Conservation (phyloP, 2,888 invertebrate genomes). For the Dasypolia templi region DNA sequence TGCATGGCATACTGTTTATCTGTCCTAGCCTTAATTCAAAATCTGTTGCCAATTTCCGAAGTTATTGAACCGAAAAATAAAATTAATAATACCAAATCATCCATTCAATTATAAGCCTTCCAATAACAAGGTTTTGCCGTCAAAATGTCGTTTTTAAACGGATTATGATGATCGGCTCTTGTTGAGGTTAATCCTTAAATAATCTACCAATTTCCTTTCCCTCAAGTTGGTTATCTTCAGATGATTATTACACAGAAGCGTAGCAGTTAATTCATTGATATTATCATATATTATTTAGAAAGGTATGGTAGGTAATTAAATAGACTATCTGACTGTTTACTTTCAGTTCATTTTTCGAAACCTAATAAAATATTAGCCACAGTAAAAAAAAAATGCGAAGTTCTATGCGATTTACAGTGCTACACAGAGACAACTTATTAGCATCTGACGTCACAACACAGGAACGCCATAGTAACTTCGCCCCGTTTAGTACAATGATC, state of each 20-base stretch:
- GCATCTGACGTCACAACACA: too few species aligned
- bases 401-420: too few species aligned
- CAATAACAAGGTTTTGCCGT: conserved; percentile 30
- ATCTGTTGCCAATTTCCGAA: neutral
- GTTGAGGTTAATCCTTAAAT: conserved; percentile 52
- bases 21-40: neutral
- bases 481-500: too few species aligned
- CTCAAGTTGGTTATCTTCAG: conserved; percentile 41
- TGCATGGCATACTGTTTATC: too few species aligned
- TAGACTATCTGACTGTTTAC: too few species aligned
- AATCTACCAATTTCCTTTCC: conserved; percentile 56
- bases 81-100: conserved; percentile 12
- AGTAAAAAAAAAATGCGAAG: too few species aligned
- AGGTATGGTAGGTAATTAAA: neutral
- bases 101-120: conserved; percentile 34
- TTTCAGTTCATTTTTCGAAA: too few species aligned
- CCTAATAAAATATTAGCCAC: too few species aligned
- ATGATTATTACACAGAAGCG: conserved; percentile 33
- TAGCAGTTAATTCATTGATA: conserved; percentile 25
- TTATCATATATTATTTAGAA: conserved; percentile 19
- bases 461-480: too few species aligned
- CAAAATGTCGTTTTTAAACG: conserved; percentile 44
- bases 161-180: conserved; percentile 47
- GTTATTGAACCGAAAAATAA: neutral
- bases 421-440: too few species aligned